A percentile compares a stretch with the other conserved stretches of the same genome.
Evolutionary conservation across 2,888 invertebrate species (phyloP).

Genomic region (Spilosoma lubricipeda): DNA sequence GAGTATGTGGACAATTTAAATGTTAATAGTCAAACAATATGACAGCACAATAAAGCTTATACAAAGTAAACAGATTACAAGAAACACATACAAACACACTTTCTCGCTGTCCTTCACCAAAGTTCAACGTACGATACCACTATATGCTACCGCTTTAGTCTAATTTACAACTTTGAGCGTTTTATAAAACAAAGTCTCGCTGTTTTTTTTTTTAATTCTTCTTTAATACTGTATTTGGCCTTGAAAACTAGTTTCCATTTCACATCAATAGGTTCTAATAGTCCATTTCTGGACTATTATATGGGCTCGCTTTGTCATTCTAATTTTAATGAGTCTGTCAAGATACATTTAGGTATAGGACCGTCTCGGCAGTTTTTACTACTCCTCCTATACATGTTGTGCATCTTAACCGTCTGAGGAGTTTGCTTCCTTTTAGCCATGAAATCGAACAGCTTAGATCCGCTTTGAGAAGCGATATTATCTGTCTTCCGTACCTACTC

Average conservation of each 20-base stretch:
- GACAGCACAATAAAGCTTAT: constrained; percentile 41
- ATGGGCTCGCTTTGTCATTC: too few relatives aligned
- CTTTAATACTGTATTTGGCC: neutral
- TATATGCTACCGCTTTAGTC: constrained; percentile 40
- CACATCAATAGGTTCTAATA: too few relatives aligned
- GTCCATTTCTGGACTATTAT: too few relatives aligned
- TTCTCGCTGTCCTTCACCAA: constrained; percentile 68
- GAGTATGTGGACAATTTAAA: constrained; percentile 1
- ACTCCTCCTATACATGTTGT: too few relatives aligned
- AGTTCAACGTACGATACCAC: constrained; percentile 75
- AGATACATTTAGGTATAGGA: too few relatives aligned
- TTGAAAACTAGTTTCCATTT: neutral
- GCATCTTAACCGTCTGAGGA: too few relatives aligned
- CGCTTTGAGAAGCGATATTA: too few relatives aligned
- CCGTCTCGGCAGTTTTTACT: too few relatives aligned
- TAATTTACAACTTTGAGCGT: constrained; percentile 19
- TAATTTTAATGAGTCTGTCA: too few relatives aligned
- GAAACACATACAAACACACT: constrained; percentile 57
- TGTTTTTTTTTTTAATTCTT: neutral
- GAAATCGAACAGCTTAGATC: too few relatives aligned
- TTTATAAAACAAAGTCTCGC: neutral
- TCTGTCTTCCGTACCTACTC: too few relatives aligned
- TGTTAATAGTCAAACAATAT: constrained; percentile 35
- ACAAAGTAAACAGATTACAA: constrained; percentile 48
- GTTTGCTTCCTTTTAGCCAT: too few relatives aligned